Percentiles rank a stretch among this genome's conserved stretches.
phyloP scores from a whole-genome alignment of 92 coral and sea anemone genomes.

The Epizoanthus illoricatus region DNA sequence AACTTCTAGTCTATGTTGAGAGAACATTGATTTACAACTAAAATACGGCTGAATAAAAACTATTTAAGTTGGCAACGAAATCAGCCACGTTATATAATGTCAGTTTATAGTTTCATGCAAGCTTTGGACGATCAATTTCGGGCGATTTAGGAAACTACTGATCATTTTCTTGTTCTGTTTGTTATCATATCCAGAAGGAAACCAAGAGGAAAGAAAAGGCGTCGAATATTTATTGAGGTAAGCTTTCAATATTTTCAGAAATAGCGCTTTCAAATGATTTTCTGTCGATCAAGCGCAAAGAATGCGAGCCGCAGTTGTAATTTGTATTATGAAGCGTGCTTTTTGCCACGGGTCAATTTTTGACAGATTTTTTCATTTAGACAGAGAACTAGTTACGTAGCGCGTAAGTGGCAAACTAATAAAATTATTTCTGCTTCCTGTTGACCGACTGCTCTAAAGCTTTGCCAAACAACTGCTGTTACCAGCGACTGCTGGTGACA shows the following conservation, averaged over 20 bases:
- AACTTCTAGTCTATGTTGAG: constrained; percentile 5
- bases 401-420: background rate
- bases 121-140: constrained; percentile 22
- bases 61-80: constrained; percentile 37
- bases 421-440: constrained; percentile 27
- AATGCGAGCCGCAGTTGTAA: background rate
- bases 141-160: constrained; percentile 22
- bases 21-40: constrained; percentile 11
- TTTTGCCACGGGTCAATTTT: constrained; percentile 37
- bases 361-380: constrained; percentile 30
- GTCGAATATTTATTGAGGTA: constrained; percentile 30
- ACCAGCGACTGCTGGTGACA: background rate
- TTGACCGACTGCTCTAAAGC: background rate
- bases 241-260: background rate
- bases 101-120: background rate
- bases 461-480: constrained; percentile 5
- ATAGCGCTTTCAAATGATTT: constrained; percentile 19
- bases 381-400: constrained; percentile 2
- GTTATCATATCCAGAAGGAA: constrained; percentile 32
- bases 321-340: background rate
- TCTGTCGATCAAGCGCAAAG: background rate
- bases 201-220: constrained; percentile 36
- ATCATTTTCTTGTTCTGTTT: constrained; percentile 38
- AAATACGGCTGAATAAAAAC: constrained; percentile 31
- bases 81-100: constrained; percentile 9